phyloP scores from a whole-genome alignment of 2,888 invertebrate species.

The Calameuta filiformis region DNA sequence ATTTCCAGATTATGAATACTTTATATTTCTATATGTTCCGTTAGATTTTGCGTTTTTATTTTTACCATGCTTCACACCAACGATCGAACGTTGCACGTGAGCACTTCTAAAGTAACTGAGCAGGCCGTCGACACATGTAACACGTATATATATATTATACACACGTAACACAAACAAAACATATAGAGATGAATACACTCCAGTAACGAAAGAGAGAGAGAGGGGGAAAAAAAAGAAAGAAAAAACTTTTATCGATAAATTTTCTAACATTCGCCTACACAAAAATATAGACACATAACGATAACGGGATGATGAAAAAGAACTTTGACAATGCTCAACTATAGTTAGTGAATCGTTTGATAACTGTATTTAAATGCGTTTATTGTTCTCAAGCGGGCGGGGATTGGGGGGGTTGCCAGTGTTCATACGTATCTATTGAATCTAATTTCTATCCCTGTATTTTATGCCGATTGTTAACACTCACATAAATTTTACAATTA shows the following conservation, averaged over 20 bases:
- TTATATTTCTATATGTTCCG: slow-evolving; percentile 44
- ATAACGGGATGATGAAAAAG: slow-evolving; percentile 15
- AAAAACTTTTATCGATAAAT: background rate
- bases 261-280: background rate
- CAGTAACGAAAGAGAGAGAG: background rate
- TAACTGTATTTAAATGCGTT: slow-evolving; percentile 12
- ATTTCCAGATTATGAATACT: slow-evolving; percentile 40
- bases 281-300: slow-evolving; percentile 35
- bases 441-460: slow-evolving; percentile 30
- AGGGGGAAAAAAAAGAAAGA: too few relatives aligned
- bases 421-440: slow-evolving; percentile 27
- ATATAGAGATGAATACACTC: background rate
- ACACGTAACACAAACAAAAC: background rate
- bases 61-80: slow-evolving; percentile 10
- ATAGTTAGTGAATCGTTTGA: slow-evolving; percentile 43
- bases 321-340: slow-evolving; percentile 43
- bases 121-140: slow-evolving; percentile 3
- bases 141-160: background rate
- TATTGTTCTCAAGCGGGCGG: slow-evolving; percentile 5
- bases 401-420: slow-evolving; percentile 9
- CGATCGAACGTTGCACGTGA: slow-evolving; percentile 30
- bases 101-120: slow-evolving; percentile 19
- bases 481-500: slow-evolving; percentile 41
- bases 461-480: slow-evolving; percentile 37
- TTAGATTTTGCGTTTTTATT: slow-evolving; percentile 38